Evolutionary conservation across 1,140 invertebrate genomes (phyloP).

Genomic region (Drosophila oshimai): DNA sequence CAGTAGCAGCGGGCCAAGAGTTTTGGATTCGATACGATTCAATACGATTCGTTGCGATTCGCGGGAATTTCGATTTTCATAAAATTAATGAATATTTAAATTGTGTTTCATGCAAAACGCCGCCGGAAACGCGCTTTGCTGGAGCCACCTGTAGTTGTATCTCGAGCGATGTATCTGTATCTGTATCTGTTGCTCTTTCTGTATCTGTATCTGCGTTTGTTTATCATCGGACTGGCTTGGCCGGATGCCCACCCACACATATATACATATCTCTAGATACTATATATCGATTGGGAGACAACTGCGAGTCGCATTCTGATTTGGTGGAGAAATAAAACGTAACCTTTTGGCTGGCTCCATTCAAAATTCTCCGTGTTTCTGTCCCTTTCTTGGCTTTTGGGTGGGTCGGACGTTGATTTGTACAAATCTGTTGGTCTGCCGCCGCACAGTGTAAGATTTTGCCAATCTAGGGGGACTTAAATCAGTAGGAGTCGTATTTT

Average conservation of each 20-base stretch:
- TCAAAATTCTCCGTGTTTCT: not conserved
- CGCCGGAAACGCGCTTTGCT: conserved; percentile 78
- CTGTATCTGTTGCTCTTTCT: not conserved
- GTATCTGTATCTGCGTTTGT: conserved; percentile 22
- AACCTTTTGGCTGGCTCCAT: conserved; percentile 21
- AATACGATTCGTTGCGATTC: conserved; percentile 45
- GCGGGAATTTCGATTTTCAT: conserved; percentile 75
- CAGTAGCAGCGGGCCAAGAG: conserved; percentile 35
- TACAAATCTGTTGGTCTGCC: conserved; percentile 14
- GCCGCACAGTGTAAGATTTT: too few relatives aligned
- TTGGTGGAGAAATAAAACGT: conserved; percentile 22
- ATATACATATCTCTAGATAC: conserved; percentile 7
- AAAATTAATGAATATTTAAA: conserved; percentile 81
- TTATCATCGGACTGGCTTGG: conserved; percentile 32
- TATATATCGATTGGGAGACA: conserved; percentile 39
- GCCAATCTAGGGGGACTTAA: too few relatives aligned
- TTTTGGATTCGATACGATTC: conserved; percentile 8
- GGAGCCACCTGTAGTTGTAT: conserved; percentile 63
- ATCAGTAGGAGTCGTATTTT: too few relatives aligned
- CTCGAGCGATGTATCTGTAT: not conserved
- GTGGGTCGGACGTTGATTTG: conserved; percentile 9
- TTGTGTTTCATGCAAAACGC: conserved; percentile 65
- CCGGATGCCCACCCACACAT: conserved; percentile 59
- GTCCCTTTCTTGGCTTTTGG: not conserved
- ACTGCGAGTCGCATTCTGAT: conserved; percentile 33